Base-by-base conservation (phyloP, 1,140 invertebrate species). In the Mercenaria mercenaria region DNA sequence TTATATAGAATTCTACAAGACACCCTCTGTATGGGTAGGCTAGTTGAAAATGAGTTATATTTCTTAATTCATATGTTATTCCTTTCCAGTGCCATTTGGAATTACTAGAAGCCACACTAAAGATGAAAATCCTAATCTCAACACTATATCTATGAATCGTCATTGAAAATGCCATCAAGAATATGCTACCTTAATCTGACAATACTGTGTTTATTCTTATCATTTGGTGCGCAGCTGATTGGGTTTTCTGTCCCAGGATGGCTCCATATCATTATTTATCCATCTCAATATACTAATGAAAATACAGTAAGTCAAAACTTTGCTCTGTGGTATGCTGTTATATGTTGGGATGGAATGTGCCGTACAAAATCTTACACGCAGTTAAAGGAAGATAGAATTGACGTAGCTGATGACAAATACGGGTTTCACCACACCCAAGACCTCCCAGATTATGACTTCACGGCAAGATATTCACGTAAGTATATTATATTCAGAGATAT, bases 151-250 rank as follows among this genome's bases (percentile, higher is more conserved):
- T n/a, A n/a, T n/a, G n/a, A n/a, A n/a, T n/a, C n/a, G n/a, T n/a
- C 15, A 59, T 15, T 47, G 2, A 79, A 56, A 79, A 79, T 79
- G 76, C 47, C 76, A 4, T 34, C 76, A 37, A 79, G 4, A 0
- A 37, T 50, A 56, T 26, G 23, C 0, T 79, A 34, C 29, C 10
- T 79, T 20, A 79, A 79, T 8, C 2, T 34, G 18, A 50, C 32
- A 32, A 6, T 79, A 39, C 23, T 79, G 2, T 52, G n/a, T 29
- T 18, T 79, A 20, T 52, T 26, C 23, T 39, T 79, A 8, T 79
- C 76, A 29, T 79, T 79, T 79, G 43, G 34, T 8, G 47, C 76
- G 18, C 76, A 79, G 29, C 37, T 79, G 29, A 29, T 79, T 50
- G 76, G 76, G 18, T 79, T 52, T 23, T 11, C 32, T 56, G 26